phyloP scores from a whole-genome alignment of 2,888 invertebrate species.

The Cheiracanthium punctorium region DNA sequence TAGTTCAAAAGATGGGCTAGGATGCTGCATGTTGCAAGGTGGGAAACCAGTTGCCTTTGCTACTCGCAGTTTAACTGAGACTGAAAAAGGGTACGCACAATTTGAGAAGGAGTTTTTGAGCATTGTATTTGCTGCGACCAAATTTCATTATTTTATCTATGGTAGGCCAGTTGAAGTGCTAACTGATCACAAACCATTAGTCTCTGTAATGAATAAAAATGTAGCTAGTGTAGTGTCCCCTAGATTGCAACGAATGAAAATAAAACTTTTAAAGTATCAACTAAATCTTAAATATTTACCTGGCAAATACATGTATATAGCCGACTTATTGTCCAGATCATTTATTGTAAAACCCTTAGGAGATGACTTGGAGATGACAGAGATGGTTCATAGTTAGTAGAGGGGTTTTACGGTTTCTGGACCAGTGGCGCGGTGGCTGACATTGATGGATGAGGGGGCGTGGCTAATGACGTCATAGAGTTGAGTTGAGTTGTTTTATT shows the following conservation, averaged over 20 bases:
- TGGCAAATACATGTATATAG: constrained; percentile 3
- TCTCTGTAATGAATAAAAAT: too few species aligned
- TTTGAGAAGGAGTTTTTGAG: background rate
- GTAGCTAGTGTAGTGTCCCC: background rate
- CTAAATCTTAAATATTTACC: background rate
- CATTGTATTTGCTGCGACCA: background rate
- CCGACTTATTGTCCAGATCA: background rate
- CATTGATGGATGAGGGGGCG: too few species aligned
- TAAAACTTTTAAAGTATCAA: too few species aligned
- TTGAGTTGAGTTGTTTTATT: too few species aligned
- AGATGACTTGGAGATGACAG: background rate
- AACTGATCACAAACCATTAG: background rate
- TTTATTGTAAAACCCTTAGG: background rate
- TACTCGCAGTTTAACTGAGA: too few species aligned
- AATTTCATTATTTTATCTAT: constrained; percentile 5
- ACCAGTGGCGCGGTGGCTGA: too few species aligned
- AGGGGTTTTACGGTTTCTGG: too few species aligned
- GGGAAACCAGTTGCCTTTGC: background rate
- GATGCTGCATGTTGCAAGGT: too few species aligned
- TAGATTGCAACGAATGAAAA: background rate
- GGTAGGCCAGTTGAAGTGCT: background rate
- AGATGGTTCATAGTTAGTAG: background rate
- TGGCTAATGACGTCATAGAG: too few species aligned
- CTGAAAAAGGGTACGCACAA: background rate
- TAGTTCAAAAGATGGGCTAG: too few species aligned